phyloP scores from a whole-genome alignment of 2,113 vertebrate species.

The Dasyprocta punctata region DNA sequence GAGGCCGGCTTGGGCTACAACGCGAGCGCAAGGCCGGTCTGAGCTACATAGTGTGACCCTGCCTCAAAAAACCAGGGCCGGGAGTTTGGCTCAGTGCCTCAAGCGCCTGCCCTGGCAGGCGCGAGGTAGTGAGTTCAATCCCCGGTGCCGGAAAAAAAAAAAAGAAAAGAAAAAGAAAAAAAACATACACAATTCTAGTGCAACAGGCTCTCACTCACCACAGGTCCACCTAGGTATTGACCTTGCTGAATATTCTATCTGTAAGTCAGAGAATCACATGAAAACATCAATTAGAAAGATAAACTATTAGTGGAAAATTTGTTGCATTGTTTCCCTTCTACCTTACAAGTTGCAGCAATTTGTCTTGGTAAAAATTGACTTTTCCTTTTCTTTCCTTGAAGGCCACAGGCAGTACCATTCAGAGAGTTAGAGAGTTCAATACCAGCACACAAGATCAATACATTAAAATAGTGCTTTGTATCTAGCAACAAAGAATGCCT shows the following conservation, averaged over 20 bases:
- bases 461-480: neutral
- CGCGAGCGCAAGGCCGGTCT: too few species aligned
- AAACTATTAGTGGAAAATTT: neutral
- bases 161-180: too few species aligned
- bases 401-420: neutral
- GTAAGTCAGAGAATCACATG: neutral
- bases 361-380: neutral
- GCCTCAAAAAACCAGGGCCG: too few species aligned
- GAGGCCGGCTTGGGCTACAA: too few species aligned
- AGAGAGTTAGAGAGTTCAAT: neutral
- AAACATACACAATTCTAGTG: too few species aligned
- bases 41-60: too few species aligned
- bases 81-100: too few species aligned
- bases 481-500: neutral
- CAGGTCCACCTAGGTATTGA: neutral
- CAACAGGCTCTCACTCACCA: fast-evolving
- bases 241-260: neutral
- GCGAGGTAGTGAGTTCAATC: too few species aligned
- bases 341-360: neutral
- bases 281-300: neutral
- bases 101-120: too few species aligned
- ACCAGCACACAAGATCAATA: neutral
- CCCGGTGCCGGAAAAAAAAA: too few species aligned
- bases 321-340: neutral
- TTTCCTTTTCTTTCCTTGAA: neutral